These are phyloP conservation scores for Pyrgus malvae DNA, from an alignment of 2,888 invertebrate genomes.

Conservation along the genomic window DNA sequence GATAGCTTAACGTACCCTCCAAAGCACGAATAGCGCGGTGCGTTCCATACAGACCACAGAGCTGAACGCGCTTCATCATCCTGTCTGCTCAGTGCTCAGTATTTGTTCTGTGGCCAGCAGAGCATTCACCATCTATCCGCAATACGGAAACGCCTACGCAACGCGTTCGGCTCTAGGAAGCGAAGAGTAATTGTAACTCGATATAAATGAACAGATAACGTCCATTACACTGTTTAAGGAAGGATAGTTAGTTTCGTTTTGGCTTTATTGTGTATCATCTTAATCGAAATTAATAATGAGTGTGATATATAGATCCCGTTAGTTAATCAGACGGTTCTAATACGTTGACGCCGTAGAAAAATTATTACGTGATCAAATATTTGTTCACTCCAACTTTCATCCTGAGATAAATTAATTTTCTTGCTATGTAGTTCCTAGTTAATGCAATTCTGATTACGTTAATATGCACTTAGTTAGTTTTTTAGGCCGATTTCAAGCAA, in stretches of 20 bases:
- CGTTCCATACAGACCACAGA: too few relatives aligned
- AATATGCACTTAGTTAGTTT: too few relatives aligned
- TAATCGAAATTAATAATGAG: slow-evolving; percentile 23
- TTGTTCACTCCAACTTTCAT: not conserved
- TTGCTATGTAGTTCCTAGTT: too few relatives aligned
- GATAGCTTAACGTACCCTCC: too few relatives aligned
- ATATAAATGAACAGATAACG: slow-evolving; percentile 72
- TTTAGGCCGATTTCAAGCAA: too few relatives aligned
- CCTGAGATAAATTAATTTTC: too few relatives aligned
- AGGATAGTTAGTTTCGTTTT: slow-evolving; percentile 47
- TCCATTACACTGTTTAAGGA: slow-evolving; percentile 66
- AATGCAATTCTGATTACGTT: too few relatives aligned
- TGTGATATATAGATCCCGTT: slow-evolving; percentile 14
- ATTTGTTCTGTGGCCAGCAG: not conserved
- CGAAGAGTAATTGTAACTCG: slow-evolving; percentile 64
- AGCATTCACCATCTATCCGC: slow-evolving; percentile 30
- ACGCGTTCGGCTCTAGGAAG: slow-evolving; percentile 57
- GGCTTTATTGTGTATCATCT: slow-evolving; percentile 34
- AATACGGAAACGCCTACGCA: slow-evolving; percentile 61
- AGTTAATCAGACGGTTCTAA: slow-evolving; percentile 21
- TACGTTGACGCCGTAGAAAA: slow-evolving; percentile 2
- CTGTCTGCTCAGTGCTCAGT: too few relatives aligned
- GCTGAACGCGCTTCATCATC: too few relatives aligned
- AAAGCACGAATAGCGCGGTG: too few relatives aligned
- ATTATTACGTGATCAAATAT: slow-evolving; percentile 1